Base-by-base conservation (phyloP, 1,140 invertebrate species). In the Apis florea region DNA sequence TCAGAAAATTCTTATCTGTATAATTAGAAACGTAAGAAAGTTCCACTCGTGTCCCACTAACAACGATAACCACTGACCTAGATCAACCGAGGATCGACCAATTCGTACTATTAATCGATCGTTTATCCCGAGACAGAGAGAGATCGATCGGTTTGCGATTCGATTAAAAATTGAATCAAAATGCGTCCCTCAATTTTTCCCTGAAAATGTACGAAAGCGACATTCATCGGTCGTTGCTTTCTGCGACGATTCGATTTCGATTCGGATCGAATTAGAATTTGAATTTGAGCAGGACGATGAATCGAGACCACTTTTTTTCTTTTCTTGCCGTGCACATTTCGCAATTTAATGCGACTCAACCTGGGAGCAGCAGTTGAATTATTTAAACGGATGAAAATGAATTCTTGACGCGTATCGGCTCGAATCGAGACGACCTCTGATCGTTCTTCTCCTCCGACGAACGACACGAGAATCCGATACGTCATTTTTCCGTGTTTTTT, bases 21-120 rank as follows among this genome's bases (percentile, higher is more conserved):
- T 68, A 40, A 26, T 24, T 69, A 24, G 5, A 53, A 54, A 40
- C 2, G 49, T 6, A 24, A 70, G 26, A 75, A 67, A 40, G 61
- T 85, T 85, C 59, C 67, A 31, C 2, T 31, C 31, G 31, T 40
- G 68, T 59, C 15, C 49, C 63, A 85, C 31, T 72, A 78, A 84
- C 84, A 81, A 75, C 53, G 73, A 68, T 61, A 76, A 47, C 2
- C 63, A 58, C 54, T 83, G 84, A 86, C 84, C 84, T 56, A 83
- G 69, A 86, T 87, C 77, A 63, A 86, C 84, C 63, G 63, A 71
- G 72, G 61, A 76, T 63, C 63, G 31, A 40, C 31, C 31, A 40
- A 40, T 47, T 54, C 61, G 31, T 58, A 26, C 31, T 74, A 75
- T 63, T 70, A 67, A 75, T 54, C 79, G 70, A 86, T 86, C 85